phyloP scores from a whole-genome alignment of 1,140 invertebrate species.

The Wiebesia pumilae region DNA sequence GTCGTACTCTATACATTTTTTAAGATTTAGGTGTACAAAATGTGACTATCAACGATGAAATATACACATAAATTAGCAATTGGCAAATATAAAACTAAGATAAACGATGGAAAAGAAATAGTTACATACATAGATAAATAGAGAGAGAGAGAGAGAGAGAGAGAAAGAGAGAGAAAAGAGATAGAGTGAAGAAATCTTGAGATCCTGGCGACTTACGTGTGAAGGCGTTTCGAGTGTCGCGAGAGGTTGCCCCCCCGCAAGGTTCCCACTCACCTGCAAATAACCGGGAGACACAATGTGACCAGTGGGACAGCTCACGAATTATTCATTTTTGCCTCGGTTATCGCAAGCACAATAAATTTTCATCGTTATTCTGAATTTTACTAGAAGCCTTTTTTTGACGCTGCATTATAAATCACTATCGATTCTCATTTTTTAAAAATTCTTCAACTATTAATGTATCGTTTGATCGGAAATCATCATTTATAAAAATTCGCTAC shows the following conservation, averaged over 20 bases:
- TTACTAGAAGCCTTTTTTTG: background rate
- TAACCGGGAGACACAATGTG: slow-evolving; percentile 72
- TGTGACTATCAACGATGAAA: background rate
- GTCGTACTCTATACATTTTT: too few relatives aligned
- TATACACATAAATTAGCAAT: background rate
- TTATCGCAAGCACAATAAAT: background rate
- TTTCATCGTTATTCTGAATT: background rate
- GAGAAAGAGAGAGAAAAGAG: slow-evolving; percentile 11
- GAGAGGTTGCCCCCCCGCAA: slow-evolving; percentile 71
- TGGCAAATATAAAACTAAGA: background rate
- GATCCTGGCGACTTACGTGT: slow-evolving; percentile 72
- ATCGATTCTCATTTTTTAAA: background rate
- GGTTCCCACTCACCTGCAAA: slow-evolving; percentile 75
- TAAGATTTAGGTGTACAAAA: background rate
- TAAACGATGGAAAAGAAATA: slow-evolving; percentile 43
- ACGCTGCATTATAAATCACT: background rate
- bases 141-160: slow-evolving; percentile 26
- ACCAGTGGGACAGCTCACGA: slow-evolving; percentile 61
- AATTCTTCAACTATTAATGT: background rate
- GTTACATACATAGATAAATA: background rate
- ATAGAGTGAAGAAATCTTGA: slow-evolving; percentile 12
- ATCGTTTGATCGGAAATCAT: background rate
- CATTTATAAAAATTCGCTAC: slow-evolving; percentile 13
- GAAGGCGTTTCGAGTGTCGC: slow-evolving; percentile 70
- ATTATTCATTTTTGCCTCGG: background rate